phyloP scores from a whole-genome alignment of 2,113 vertebrate species.

The Oryzias celebensis region DNA sequence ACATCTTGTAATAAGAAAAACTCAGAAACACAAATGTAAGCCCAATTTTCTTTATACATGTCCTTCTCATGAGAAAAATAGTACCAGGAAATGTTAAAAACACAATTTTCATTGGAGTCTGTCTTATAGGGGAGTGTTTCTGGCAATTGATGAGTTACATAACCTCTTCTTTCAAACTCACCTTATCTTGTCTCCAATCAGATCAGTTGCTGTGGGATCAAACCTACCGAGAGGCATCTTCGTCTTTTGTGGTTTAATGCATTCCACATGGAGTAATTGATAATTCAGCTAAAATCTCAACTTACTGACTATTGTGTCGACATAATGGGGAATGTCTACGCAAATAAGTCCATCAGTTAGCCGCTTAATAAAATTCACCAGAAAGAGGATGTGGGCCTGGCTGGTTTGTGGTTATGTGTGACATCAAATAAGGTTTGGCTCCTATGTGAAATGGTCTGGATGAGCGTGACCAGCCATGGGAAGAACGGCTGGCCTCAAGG shows the following conservation, averaged over 20 bases:
- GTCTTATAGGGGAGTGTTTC: too few species aligned
- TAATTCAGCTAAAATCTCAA: slow-evolving; percentile 23
- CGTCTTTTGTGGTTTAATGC: slow-evolving; percentile 30
- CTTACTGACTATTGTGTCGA: slow-evolving; percentile 31
- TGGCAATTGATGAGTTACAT: slow-evolving; percentile 33
- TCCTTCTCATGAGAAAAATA: too few species aligned
- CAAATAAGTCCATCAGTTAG: slow-evolving; percentile 25
- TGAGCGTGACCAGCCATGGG: slow-evolving; percentile 67
- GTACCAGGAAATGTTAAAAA: too few species aligned
- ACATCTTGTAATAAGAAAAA: too few species aligned
- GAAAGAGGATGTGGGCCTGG: slow-evolving; percentile 31
- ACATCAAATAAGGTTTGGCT: slow-evolving; percentile 70
- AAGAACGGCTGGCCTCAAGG: slow-evolving; percentile 62
- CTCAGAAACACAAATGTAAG: too few species aligned
- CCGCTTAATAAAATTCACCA: slow-evolving; percentile 33
- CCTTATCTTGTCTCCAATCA: slow-evolving; percentile 41
- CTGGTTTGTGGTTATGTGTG: slow-evolving; percentile 46
- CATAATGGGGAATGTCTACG: slow-evolving; percentile 14
- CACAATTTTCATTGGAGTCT: too few species aligned
- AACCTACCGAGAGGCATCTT: slow-evolving; percentile 49
- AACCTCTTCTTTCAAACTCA: slow-evolving; percentile 41
- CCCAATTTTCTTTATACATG: too few species aligned
- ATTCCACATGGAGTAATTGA: slow-evolving; percentile 50
- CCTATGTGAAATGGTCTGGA: slow-evolving; percentile 67
- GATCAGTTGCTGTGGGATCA: slow-evolving; percentile 40